phyloP scores from a whole-genome alignment of 2,888 invertebrate genomes.

The Epirrhoe tristata region DNA sequence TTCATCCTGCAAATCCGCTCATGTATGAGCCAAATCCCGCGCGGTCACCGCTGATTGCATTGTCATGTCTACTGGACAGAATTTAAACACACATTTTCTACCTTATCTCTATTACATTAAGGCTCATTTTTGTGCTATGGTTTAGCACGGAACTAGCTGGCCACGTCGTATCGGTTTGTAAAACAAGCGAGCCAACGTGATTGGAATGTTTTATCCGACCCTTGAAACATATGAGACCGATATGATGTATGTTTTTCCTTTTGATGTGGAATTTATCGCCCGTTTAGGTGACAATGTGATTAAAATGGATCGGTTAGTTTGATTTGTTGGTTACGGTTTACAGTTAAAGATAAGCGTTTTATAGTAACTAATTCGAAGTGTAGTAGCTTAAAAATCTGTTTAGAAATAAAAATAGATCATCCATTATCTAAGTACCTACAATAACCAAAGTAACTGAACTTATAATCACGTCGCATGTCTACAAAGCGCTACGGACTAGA shows the following conservation, averaged over 20 bases:
- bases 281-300: slow-evolving; percentile 60
- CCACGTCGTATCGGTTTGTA: slow-evolving; percentile 82
- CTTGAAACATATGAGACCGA: slow-evolving; percentile 81
- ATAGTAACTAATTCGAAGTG: not conserved
- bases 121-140: slow-evolving; percentile 29
- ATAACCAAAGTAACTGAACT: too few species aligned
- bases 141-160: slow-evolving; percentile 51
- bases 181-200: slow-evolving; percentile 83
- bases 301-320: slow-evolving; percentile 48
- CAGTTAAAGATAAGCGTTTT: not conserved
- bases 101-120: slow-evolving; percentile 42
- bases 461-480: too few species aligned
- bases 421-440: too few species aligned
- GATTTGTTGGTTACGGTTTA: slow-evolving; percentile 27
- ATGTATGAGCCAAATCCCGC: slow-evolving; percentile 84
- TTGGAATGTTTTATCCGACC: slow-evolving; percentile 82
- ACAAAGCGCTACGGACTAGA: too few species aligned
- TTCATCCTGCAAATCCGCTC: slow-evolving; percentile 85
- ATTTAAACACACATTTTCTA: slow-evolving; percentile 42
- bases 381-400: not conserved
- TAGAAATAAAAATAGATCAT: too few species aligned
- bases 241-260: slow-evolving; percentile 81
- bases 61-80: slow-evolving; percentile 78
- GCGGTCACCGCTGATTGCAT: slow-evolving; percentile 85
- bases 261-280: slow-evolving; percentile 72